Base-by-base conservation (phyloP, 1,140 invertebrate species). In the Neuroterus valhalla region DNA sequence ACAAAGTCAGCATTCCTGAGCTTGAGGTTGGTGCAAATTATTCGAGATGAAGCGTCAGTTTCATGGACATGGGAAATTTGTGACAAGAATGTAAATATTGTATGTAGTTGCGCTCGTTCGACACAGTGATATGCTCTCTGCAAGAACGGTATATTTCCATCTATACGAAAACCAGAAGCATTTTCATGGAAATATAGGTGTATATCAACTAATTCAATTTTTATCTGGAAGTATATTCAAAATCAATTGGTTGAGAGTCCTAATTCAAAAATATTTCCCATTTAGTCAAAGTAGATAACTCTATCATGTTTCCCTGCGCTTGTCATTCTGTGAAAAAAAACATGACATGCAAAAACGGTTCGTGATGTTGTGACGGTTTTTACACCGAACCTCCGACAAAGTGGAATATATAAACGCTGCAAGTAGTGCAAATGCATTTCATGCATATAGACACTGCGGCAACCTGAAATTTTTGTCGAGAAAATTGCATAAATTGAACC, bases 41-140 rank as follows among this genome's bases (percentile, higher is more conserved):
- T 76, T 76, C 75, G 19, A 26, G 19, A 31, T 66, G 68, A 62
- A 46, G 52, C 66, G 70, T 66, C 67, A 70, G 26, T 68, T 71
- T 75, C 11, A 43, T 10, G 48, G 48, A 43, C 43, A 26, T 38
- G 52, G 21, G 44, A 19, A 10, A 45, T 67, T 44, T 48, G 74
- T 75, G 69, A 75, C 62, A 14, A 10, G 74, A 75, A 66, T 71
- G 14, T 44, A 46, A 46, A 68, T 71, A 48, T 31, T 17, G 19
- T 52, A 3, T 17, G 19, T 52, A 3, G 45, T 23, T 70, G 45
- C 23, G 43, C 42, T 52, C 19, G 38, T 71, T 55, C 68, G 4
- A 50, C 19, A 50, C 10, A 46, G 3, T 46, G 21, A 19, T 4
- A 50, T 19, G 48, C 19, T 50, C 48, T 19, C 10, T 19, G 10